These are phyloP conservation scores for Eilema caniola DNA, from an alignment of 2,888 invertebrate species.

Conservation along the genomic window DNA sequence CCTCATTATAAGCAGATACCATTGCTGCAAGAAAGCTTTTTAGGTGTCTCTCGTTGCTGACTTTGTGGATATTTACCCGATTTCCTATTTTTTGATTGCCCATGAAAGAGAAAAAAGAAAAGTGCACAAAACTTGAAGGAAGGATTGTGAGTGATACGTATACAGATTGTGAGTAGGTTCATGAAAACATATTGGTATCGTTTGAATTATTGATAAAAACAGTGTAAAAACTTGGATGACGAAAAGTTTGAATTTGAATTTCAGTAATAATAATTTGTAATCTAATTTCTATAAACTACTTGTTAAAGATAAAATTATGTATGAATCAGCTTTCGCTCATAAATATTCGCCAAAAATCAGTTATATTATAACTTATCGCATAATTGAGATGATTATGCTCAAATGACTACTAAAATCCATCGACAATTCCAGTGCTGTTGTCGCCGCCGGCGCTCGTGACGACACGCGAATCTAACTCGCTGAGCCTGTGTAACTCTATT, in stretches of 20 bases:
- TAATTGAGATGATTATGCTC: constrained; percentile 47
- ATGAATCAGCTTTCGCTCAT: constrained; percentile 26
- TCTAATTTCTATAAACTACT: background rate
- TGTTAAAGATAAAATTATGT: background rate
- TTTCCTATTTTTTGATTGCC: background rate
- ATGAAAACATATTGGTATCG: too few species aligned
- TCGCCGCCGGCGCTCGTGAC: constrained; percentile 70
- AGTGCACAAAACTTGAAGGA: background rate
- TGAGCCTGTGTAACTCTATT: constrained; percentile 66
- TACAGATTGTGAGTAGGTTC: too few species aligned
- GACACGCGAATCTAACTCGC: constrained; percentile 71
- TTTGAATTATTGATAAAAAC: background rate
- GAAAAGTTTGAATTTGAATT: too few species aligned
- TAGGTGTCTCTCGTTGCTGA: background rate
- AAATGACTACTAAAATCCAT: constrained; percentile 51
- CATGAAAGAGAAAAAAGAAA: background rate
- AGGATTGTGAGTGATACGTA: too few species aligned
- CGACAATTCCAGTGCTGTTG: constrained; percentile 40
- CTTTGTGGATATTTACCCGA: background rate
- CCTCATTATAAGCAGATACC: background rate
- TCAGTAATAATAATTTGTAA: too few species aligned
- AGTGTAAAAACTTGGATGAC: background rate
- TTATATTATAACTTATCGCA: constrained; percentile 30
- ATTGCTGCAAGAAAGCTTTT: background rate
- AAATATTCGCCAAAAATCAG: constrained; percentile 30